These are phyloP conservation scores for Diplosoma virens DNA, from an alignment of 23 tunicate genomes.

Conservation along the genomic window DNA sequence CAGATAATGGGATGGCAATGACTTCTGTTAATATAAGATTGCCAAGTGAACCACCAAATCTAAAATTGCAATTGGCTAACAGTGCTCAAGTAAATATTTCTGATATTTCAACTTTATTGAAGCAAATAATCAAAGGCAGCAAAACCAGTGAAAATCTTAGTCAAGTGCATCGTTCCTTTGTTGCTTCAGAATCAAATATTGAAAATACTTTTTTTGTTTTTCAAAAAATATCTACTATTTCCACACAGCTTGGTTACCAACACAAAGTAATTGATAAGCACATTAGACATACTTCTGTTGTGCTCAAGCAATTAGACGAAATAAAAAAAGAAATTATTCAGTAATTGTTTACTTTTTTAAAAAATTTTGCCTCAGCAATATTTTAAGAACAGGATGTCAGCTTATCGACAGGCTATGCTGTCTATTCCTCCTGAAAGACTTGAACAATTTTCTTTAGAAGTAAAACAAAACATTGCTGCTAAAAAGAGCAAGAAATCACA, in stretches of 20 bases:
- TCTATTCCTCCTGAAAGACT: constrained; percentile 78
- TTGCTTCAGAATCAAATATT: constrained; percentile 52
- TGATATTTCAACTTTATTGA: constrained; percentile 45
- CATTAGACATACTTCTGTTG: constrained; percentile 11
- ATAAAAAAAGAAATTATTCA: not conserved
- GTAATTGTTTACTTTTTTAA: not conserved
- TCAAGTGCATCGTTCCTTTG: constrained; percentile 50
- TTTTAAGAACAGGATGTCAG: constrained; percentile 44
- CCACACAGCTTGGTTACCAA: constrained; percentile 59
- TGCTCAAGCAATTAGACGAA: constrained; percentile 43
- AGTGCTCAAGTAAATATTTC: constrained; percentile 53
- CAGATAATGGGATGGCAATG: constrained; percentile 30
- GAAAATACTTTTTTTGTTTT: constrained; percentile 37
- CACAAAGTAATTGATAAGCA: constrained; percentile 61
- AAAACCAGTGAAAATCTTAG: constrained; percentile 40
- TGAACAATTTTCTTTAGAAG: constrained; percentile 65
- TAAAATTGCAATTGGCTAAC: constrained; percentile 44
- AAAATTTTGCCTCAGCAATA: not conserved
- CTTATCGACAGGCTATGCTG: constrained; percentile 79
- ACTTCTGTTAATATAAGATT: not conserved
- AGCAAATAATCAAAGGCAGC: constrained; percentile 75
- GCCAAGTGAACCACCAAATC: not conserved
- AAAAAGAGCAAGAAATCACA: constrained; percentile 43
- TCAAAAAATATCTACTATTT: constrained; percentile 52
- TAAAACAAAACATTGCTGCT: constrained; percentile 63